A percentile compares a stretch with the other conserved stretches of the same genome.
Evolutionary conservation across 2,888 invertebrate genomes (phyloP).

Genomic region (Callyntrura guangdongensis): DNA sequence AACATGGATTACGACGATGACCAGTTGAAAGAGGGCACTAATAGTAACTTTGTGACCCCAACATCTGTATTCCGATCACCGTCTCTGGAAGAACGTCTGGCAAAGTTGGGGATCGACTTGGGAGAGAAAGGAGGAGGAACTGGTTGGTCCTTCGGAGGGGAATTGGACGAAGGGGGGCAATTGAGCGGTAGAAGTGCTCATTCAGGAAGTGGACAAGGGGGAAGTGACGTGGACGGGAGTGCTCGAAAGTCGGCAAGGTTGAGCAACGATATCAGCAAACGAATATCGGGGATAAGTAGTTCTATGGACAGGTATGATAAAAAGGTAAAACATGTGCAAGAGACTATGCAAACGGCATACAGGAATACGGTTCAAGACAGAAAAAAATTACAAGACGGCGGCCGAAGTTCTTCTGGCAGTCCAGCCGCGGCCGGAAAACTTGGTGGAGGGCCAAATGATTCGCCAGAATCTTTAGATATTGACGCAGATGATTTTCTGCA

Average conservation of each 20-base stretch:
- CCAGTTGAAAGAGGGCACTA: background rate
- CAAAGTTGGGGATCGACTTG: conserved; percentile 38
- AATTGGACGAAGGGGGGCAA: background rate
- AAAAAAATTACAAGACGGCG: background rate
- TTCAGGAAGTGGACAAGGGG: background rate
- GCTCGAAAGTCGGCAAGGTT: conserved; percentile 29
- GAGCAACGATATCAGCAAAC: conserved; percentile 35
- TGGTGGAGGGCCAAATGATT: background rate
- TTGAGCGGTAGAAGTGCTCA: conserved; percentile 4
- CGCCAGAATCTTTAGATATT: background rate
- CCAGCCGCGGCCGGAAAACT: background rate
- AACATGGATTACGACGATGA: too few species aligned
- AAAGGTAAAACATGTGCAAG: conserved; percentile 32
- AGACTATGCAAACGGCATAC: conserved; percentile 40
- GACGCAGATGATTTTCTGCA: background rate
- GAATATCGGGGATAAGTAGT: conserved; percentile 40
- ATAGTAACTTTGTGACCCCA: background rate
- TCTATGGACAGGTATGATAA: conserved; percentile 59
- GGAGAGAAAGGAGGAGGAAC: background rate
- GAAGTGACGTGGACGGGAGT: background rate
- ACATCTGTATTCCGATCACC: background rate
- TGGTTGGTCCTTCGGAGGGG: background rate
- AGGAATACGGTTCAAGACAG: conserved; percentile 47
- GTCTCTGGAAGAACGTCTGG: conserved; percentile 43
- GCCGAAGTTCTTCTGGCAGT: background rate